Percentiles rank a stretch among this genome's conserved stretches.
These are phyloP conservation scores for Falco punctatus DNA, from an alignment of 2,113 vertebrate genomes.

Conservation along the genomic window DNA sequence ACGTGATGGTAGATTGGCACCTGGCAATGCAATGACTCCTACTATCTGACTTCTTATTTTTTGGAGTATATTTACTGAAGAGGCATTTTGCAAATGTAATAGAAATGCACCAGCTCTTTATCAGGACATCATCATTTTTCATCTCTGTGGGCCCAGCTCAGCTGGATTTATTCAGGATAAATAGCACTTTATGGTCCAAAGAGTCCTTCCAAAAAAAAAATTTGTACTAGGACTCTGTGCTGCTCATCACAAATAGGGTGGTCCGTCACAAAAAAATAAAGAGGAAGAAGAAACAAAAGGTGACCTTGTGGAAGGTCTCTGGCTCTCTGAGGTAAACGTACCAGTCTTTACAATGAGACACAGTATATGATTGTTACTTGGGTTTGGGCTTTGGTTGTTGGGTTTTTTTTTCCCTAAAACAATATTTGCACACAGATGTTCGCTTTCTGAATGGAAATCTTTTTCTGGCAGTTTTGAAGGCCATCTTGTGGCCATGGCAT, in stretches of 20 bases:
- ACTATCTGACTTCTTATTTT: background rate
- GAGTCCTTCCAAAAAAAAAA: background rate
- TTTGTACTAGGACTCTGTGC: background rate
- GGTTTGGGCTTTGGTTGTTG: too few relatives aligned
- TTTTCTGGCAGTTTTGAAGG: constrained; percentile 23
- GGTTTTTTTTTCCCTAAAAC: background rate
- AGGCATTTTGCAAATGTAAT: background rate
- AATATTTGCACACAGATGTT: background rate
- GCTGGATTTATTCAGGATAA: background rate
- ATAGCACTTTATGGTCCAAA: background rate
- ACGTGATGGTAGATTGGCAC: background rate
- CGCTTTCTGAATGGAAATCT: background rate
- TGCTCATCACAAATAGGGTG: background rate
- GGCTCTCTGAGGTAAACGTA: background rate
- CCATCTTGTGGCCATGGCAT: background rate
- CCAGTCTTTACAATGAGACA: background rate
- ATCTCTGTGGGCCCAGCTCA: background rate
- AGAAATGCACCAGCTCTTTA: background rate
- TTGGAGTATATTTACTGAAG: background rate
- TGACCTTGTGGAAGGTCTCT: background rate
- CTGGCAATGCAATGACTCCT: background rate
- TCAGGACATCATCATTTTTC: background rate
- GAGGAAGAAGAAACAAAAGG: background rate
- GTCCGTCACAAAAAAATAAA: background rate
- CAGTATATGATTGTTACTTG: background rate